Evolutionary conservation across 1,140 invertebrate genomes (phyloP), one percentile per base, ranked within the genome.

Genomic region (Sesamia nonagrioides): DNA sequence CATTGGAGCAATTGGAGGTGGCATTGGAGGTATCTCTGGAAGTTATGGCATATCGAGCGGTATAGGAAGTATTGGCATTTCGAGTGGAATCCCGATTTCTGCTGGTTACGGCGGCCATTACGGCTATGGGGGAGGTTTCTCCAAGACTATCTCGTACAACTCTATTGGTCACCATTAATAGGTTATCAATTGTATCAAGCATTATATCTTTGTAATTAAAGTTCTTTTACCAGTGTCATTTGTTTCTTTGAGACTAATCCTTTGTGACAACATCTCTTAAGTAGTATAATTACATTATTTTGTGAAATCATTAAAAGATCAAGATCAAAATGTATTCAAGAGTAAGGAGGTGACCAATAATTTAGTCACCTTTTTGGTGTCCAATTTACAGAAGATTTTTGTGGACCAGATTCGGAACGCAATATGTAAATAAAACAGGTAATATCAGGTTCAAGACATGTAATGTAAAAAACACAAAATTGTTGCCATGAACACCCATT

Each of bases 61-160:
- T 2, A 45, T 81, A n/a, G 45, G 61, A 27, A 45, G 76, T n/a
- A 13, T 58, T 13, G 81, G 79, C 37, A 13, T 82, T 35, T 78
- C 82, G 1, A 56, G 81, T 18, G 61, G 9, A 21, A 45, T 56
- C 54, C 72, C 37, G 17, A 77, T 50, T 78, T 79, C 37, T 74
- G 42, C 42, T 50, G 45, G 74, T 1, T 77, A 77, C n/a, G 74
- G 74, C 27, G 81, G 84, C 17, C 42, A 58, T 21, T 66, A 48
- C 33, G 73, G 78, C 5, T 45, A 45, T 8, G 77, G 71, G 15
- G 52, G 52, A 56, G 63, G 77, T 40, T 82, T 71, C 37, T 74
- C 82, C 15, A 83, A 83, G 40, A 61, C 76, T 2, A 80, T 80
- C 61, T 52, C 69, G 21, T 81, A 79, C 48, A 83, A 83, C n/a